Evolutionary conservation across 2,888 invertebrate genomes (phyloP), one percentile per base, ranked within the genome.

Genomic region (Phengaris alcon): DNA sequence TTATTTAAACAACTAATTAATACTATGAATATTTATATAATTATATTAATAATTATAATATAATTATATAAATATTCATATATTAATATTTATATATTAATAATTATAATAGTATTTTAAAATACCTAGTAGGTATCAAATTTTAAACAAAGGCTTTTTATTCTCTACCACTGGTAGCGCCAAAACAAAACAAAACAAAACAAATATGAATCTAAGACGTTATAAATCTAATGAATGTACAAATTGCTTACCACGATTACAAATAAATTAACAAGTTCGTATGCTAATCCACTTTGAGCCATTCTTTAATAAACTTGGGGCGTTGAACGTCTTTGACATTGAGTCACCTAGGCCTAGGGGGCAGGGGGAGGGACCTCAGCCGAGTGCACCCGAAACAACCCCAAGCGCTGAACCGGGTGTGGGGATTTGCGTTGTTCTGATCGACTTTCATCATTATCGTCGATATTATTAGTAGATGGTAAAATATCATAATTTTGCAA

Each of bases 311-410:
- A 46, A 15, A 2, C 59, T 22, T 48, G 72, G 90, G 90, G 84
- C 91, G 90, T 90, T 83, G 92, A 91, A 91, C 86, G 84, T 86
- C 79, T 80, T 81, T 88, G 92, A 92, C 92, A 91, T 93, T 93
- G 91, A 87, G 84, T 83, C 80, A 85, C 64, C 64, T 64, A 64
- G 64, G 64, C 64, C 64, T 64, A 87, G 86, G 82, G 87, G 82
- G 80, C 79, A 81, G 79, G 82, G 84, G 87, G 88, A 82, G 88
- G 85, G 83, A 84, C 88, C 85, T 81, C 83, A 77, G 84, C 84
- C 84, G 78, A 77, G 77, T 84, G 85, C 84, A 85, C 84, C 85
- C 87, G 51, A 57, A 70, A 15, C 75, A 51, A 74, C 74, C 75
- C 69, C 22, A 15, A 15, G 10, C 72, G 54, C 13, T 70, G 52